phyloP scores from a whole-genome alignment of 2,797 vertebrate species.

The Sebastes nivosus region DNA sequence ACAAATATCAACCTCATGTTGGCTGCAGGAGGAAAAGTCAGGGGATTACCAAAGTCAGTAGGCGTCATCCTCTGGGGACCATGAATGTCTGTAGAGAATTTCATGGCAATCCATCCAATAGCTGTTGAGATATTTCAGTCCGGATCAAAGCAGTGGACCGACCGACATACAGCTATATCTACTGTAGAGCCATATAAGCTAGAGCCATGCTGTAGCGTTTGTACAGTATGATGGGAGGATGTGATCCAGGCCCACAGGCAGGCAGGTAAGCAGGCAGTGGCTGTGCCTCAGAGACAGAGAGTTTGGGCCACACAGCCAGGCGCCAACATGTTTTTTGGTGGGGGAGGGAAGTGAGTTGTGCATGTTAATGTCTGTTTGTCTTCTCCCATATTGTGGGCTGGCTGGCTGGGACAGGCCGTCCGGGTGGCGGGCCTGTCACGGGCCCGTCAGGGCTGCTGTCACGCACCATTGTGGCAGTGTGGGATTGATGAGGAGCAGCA shows the following conservation, averaged over 20 bases:
- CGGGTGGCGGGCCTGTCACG: conserved; percentile 66
- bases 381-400: conserved; percentile 54
- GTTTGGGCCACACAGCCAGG: conserved; percentile 29
- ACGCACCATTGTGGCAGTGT: conserved; percentile 72
- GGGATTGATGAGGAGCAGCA: conserved; percentile 81
- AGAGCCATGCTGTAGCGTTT: neutral
- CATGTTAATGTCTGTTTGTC: conserved; percentile 75
- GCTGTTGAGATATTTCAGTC: neutral
- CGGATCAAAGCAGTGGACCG: neutral
- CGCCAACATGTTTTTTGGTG: conserved; percentile 21
- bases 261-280: neutral
- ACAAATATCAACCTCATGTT: neutral
- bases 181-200: neutral
- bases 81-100: neutral
- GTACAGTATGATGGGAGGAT: conserved; percentile 31
- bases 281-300: conserved; percentile 17
- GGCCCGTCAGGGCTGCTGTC: conserved; percentile 72
- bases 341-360: conserved; percentile 55
- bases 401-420: conserved; percentile 43
- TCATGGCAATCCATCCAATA: neutral
- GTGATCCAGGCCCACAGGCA: conserved; percentile 26
- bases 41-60: neutral
- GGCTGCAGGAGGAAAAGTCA: neutral
- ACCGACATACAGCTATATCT: neutral
- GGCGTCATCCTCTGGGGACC: neutral